A percentile compares a stretch with the other conserved stretches of the same genome.
phyloP scores from a whole-genome alignment of 2,888 invertebrate species.

The Penaeus monodon region DNA sequence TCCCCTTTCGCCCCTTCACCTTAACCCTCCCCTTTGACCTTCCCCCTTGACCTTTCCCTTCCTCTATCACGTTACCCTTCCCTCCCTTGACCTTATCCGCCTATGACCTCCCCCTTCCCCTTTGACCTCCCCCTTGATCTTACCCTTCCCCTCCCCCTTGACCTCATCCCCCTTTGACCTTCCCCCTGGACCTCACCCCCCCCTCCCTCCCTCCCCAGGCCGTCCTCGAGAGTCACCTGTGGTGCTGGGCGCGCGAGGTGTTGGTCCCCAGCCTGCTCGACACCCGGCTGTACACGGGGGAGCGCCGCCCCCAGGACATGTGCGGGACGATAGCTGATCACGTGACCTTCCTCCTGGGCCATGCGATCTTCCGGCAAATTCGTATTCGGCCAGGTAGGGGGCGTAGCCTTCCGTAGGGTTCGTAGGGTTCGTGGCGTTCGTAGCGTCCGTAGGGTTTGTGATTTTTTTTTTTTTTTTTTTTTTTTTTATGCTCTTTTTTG shows the following conservation, averaged over 20 bases:
- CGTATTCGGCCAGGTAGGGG: conserved; percentile 32
- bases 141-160: no score
- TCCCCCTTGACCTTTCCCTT: no score
- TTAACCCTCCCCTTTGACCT: no score
- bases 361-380: conserved; percentile 55
- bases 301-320: conserved; percentile 36
- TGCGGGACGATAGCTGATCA: conserved; percentile 45
- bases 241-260: conserved; percentile 41
- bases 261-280: conserved; percentile 49
- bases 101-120: no score
- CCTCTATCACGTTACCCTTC: no score
- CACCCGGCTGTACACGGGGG: conserved; percentile 53
- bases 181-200: background rate
- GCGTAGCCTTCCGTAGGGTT: background rate
- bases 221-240: conserved; percentile 28
- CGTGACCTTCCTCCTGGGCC: conserved; percentile 52
- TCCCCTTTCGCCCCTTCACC: no score
- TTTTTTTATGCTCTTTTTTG: background rate
- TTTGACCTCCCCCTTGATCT: no score
- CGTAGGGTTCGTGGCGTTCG: no score
- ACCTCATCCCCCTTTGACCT: background rate
- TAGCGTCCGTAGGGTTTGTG: background rate
- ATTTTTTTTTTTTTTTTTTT: background rate
- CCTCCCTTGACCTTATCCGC: no score
- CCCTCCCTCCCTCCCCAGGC: background rate